Evolutionary conservation across 1,140 invertebrate species (phyloP), one percentile per base, ranked within the genome.

Genomic region (Listronotus oregonensis): DNA sequence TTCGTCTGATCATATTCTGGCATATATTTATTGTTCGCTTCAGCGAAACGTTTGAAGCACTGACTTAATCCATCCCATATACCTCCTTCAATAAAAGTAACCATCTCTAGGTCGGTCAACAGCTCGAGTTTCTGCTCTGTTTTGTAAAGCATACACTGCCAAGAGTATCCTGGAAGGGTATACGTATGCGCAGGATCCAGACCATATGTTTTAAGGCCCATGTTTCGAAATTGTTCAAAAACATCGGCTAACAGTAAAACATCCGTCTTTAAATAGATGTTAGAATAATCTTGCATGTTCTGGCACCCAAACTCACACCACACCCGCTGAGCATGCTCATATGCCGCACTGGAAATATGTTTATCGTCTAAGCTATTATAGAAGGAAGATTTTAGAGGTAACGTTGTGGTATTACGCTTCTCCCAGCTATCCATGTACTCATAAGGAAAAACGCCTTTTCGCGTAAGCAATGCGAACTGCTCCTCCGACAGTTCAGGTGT

Each of bases 221-320:
- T 68, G 7, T 49, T 32, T 62, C 79, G 18, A 69, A 81, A 81
- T 47, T 78, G 78, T 75, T 81, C 74, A 69, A 82, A 81, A 27
- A 81, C 66, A 66, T 80, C 78, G 12, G 72, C 61, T 11, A 81
- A 66, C 4, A 82, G 46, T 10, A 82, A 52, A 7, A 82, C 77
- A 71, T 82, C 79, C n/a, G 72, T 73, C 67, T 77, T 78, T 14
- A 80, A 55, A 66, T 81, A 82, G 12, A 82, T 54, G 62, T 80
- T 73, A 31, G 76, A 74, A 73, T 81, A 82, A 37, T 82, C 74
- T 8, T 74, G 65, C 12, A 82, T 37, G 47, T 52, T 77, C 69
- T 73, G 49, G 31, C 44, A 39, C 15, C 52, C 27, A 60, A 70
- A 82, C 42, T 69, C 66, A 72, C 83, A 82, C 69, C 83, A 85